Evolutionary conservation across 2,113 vertebrate genomes (phyloP).

Genomic region (Misgurnus mizolepis): DNA sequence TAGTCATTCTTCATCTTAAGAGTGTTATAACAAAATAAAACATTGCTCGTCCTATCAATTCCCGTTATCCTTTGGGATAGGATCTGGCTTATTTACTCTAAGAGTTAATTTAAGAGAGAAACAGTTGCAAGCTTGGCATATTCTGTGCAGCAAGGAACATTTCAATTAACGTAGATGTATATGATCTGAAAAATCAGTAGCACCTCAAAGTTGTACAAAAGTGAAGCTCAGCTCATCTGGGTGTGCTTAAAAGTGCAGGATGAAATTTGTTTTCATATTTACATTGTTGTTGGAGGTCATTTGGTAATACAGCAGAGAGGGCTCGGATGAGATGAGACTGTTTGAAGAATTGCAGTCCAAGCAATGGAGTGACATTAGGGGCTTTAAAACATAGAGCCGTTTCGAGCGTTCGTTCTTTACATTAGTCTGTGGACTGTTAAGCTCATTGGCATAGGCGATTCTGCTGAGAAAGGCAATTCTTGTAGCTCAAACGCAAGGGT

Average conservation of each 20-base stretch:
- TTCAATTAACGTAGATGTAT: constrained; percentile 58
- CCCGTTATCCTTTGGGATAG: constrained; percentile 7
- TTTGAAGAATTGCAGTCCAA: constrained; percentile 10
- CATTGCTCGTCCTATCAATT: constrained; percentile 22
- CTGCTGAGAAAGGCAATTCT: constrained; percentile 68
- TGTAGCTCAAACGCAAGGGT: constrained; percentile 64
- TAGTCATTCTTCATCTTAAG: constrained; percentile 27
- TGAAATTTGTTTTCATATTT: constrained; percentile 54
- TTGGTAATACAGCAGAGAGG: constrained; percentile 67
- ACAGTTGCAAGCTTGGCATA: constrained; percentile 18
- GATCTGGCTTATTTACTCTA: neutral
- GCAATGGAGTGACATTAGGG: constrained; percentile 49
- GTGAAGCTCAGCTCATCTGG: constrained; percentile 61
- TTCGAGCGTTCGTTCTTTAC: constrained; percentile 42
- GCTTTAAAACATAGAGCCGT: constrained; percentile 58
- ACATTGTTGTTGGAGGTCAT: constrained; percentile 47
- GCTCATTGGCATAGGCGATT: constrained; percentile 38
- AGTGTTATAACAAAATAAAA: constrained; percentile 18
- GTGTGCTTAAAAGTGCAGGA: constrained; percentile 60
- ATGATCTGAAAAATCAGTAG: constrained; percentile 56
- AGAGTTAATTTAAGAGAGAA: constrained; percentile 16
- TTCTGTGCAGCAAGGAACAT: constrained; percentile 35
- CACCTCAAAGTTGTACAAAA: constrained; percentile 53
- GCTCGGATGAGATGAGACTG: constrained; percentile 57
- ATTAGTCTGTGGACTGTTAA: constrained; percentile 57